Evolutionary conservation across 2,888 invertebrate species (phyloP), one percentile per base, ranked within the genome.

Genomic region (Drosophila sordidula): DNA sequence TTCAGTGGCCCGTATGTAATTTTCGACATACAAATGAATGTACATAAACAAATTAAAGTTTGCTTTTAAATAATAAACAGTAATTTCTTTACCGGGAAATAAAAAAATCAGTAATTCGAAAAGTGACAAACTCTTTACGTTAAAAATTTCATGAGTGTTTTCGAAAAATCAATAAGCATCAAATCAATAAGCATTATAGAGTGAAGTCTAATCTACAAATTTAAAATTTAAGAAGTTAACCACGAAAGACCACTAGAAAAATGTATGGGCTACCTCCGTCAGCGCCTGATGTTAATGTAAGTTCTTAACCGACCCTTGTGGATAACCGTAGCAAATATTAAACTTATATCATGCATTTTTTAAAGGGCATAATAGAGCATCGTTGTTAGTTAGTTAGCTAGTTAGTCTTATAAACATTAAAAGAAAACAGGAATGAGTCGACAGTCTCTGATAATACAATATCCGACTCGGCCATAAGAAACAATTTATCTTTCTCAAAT

Each of bases 181-280:
- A 22, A 34, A 25, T 62, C 69, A 69, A 58, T 74, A 55, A 58
- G 47, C 45, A 50, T 63, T 70, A 68, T 73, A 58, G 67, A 45
- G 49, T 64, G 25, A 41, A 55, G 41, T 46, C 25, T 54, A 51
- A 38, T 52, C 34, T 39, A 42, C 65, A 38, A 47, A 29, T 44
- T 34, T 8, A 42, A 26, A 22, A 32, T 54, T 51, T 56, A 64
- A 68, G 46, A 52, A 55, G 41, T 25, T 41, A 26, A 41, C 55
- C 42, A 39, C 39, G n/a, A 39, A 51, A 44, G 38, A 54, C 16
- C 18, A 49, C n/a, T 44, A 16, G 55, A 46, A 82, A 83, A 32
- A 82, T 82, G 81, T 82, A 83, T 61, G 83, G 81, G 61, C 46
- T 86, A 55, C 64, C 72, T 32, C 75, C 80, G 61, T 72, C 80